Evolutionary conservation across 2,888 invertebrate genomes (phyloP).

Genomic region (Lydus trimaculatus): DNA sequence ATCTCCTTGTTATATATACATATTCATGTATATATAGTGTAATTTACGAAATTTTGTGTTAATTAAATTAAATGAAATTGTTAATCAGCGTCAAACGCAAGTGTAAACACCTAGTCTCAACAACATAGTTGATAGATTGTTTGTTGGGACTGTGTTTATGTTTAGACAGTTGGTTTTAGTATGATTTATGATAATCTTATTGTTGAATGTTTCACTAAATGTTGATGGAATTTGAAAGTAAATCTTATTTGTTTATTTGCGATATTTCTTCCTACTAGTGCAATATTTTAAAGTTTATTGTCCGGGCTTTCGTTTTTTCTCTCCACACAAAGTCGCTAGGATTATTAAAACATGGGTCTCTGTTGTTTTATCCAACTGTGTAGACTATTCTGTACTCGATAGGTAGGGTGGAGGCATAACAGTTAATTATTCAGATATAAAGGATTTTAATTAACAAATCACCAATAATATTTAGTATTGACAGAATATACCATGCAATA

Average conservation of each 20-base stretch:
- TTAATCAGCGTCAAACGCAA: not conserved
- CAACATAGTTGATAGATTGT: slow-evolving; percentile 32
- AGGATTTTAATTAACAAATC: slow-evolving; percentile 1
- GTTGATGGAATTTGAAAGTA: not conserved
- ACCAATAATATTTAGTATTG: not conserved
- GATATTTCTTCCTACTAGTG: no score
- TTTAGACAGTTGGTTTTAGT: slow-evolving; percentile 46
- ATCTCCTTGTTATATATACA: no score
- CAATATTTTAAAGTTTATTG: no score
- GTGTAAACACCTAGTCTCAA: slow-evolving; percentile 11
- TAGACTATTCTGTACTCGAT: not conserved
- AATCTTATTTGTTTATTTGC: not conserved
- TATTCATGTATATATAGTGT: not conserved
- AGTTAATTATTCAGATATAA: not conserved
- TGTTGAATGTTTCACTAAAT: slow-evolving; percentile 33
- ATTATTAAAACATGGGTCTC: not conserved
- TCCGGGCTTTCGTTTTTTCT: not conserved
- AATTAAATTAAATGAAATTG: slow-evolving; percentile 7
- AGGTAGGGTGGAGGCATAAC: not conserved
- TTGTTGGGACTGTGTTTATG: slow-evolving; percentile 43
- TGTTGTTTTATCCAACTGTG: not conserved
- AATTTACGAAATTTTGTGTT: not conserved
- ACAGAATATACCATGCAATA: not conserved
- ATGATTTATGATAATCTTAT: slow-evolving; percentile 53
- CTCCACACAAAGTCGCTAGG: not conserved